These are phyloP conservation scores for Dipodomys spectabilis DNA, from an alignment of 2,113 vertebrate genomes.

Conservation along the genomic window DNA sequence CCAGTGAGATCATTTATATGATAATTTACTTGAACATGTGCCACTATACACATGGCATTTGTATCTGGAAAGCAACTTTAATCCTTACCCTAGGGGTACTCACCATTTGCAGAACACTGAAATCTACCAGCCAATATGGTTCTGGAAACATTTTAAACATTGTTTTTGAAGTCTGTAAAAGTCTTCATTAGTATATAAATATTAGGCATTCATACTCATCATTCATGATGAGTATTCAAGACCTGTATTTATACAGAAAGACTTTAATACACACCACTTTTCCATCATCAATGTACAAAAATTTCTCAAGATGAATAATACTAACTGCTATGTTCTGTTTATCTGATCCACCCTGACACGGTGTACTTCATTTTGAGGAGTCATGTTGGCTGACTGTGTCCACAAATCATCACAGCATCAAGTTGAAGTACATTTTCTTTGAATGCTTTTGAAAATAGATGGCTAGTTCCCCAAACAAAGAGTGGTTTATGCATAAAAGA, in stretches of 20 bases:
- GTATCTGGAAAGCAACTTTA: not conserved
- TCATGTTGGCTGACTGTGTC: not conserved
- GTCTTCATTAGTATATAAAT: not conserved
- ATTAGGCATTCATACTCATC: not conserved
- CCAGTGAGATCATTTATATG: not conserved
- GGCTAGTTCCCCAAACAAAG: not conserved
- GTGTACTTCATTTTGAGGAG: not conserved
- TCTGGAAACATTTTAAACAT: not conserved
- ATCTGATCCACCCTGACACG: not conserved
- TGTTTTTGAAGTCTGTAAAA: not conserved
- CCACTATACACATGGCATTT: not conserved
- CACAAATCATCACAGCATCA: not conserved
- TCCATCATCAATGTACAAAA: not conserved
- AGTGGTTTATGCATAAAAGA: not conserved
- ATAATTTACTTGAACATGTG: not conserved
- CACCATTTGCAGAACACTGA: not conserved
- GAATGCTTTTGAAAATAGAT: not conserved
- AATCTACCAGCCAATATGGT: not conserved
- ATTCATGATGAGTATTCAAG: not conserved
- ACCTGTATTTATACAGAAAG: not conserved
- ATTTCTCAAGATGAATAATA: not conserved
- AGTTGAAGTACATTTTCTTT: not conserved
- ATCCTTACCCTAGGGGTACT: not conserved
- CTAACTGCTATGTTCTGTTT: not conserved
- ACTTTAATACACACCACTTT: accelerated